phyloP scores from a whole-genome alignment of 2,113 vertebrate species.

The Microcebus ravelobensis region DNA sequence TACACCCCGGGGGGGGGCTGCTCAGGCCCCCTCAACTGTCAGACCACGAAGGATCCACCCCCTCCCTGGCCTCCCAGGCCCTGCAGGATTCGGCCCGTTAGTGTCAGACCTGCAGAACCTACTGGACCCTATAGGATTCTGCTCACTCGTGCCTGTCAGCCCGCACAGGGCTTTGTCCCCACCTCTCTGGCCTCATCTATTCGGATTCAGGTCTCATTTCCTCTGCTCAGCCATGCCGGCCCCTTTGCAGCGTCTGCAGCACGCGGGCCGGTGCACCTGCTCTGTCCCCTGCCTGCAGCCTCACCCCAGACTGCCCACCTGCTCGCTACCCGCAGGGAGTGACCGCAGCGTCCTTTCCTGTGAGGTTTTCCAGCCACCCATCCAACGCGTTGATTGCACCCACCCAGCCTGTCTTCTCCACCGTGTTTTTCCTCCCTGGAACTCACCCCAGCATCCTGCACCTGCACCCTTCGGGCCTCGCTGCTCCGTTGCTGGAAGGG shows the following conservation, averaged over 20 bases:
- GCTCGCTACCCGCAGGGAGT: accelerated
- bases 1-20: accelerated
- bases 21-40: accelerated
- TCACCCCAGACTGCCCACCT: background rate
- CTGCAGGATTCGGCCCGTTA: accelerated
- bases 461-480: background rate
- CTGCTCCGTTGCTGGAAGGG: background rate
- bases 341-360: background rate
- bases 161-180: background rate
- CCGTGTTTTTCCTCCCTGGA: background rate
- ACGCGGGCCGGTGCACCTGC: background rate
- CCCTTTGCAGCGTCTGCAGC: background rate
- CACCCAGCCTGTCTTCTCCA: no score
- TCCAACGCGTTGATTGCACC: background rate
- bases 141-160: no score
- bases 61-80: accelerated
- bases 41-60: background rate
- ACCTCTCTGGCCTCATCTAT: no score
- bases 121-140: accelerated
- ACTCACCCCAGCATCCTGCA: background rate
- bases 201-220: background rate
- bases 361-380: background rate
- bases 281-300: accelerated
- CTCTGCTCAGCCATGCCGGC: background rate
- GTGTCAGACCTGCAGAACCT: no score